Base-by-base conservation (phyloP, 2,113 vertebrate genomes). In the Philantomba maxwellii region DNA sequence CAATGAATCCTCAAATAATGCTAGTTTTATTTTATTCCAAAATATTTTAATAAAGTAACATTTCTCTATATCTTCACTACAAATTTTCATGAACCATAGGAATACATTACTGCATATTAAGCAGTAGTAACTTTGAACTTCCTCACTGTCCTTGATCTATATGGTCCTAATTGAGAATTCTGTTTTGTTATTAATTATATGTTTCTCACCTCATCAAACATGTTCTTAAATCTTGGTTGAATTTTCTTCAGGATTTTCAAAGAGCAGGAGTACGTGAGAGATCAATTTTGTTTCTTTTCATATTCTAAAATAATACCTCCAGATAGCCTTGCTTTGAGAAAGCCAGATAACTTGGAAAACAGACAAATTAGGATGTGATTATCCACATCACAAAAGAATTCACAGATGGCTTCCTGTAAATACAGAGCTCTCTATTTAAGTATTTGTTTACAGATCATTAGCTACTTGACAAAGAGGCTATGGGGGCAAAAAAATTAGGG, bases 371-470 rank as follows among this genome's bases (percentile, higher is more conserved):
- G 87, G 45, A 73, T 94, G 57, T 88, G 82, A 95, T 95, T 95
- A 92, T 96, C 97, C 90, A 89, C 60, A 82, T 93, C 89, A 87
- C 93, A 92, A 84, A 96, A 94, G 93, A 96, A 97, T 96, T 89
- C 95, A 97, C 95, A 97, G 95, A 96, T 87, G 87, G 77, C 43
- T 87, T 96, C 93, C 66, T 78, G 93, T 78, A 97, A 95, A 94
- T 86, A 86, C 53, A 88, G 82, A 88, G 62, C 82, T 97, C 77
- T 70, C 39, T 57, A 36, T 87, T 87, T 93, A 97, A 97, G 95
- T 91, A 82, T 97, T 98, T 97, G 95, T 95, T 98, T 97, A 91
- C 86, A 98, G 62, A 95, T 94, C 96, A 86, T 95, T 97, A 98
- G 81, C 92, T 95, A 95, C 96, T 96, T 96, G 87, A 95, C 97